Percentiles rank a stretch among this genome's conserved stretches.
phyloP scores from a whole-genome alignment of 2,113 vertebrate species.

The Arenaria interpres region DNA sequence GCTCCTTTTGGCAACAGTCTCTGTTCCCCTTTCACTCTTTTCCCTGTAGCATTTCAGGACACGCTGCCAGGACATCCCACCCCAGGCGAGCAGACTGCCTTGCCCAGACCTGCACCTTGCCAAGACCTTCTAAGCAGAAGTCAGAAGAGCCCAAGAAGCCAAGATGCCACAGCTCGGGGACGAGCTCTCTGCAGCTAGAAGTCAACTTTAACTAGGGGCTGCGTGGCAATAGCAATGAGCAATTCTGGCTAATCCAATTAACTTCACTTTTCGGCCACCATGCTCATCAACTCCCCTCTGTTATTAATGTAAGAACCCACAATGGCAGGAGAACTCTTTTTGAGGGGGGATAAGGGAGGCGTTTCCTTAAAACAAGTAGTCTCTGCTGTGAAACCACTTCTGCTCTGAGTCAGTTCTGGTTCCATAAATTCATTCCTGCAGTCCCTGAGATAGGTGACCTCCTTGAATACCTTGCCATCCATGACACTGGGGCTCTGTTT shows the following conservation, averaged over 20 bases:
- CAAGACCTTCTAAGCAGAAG: not conserved
- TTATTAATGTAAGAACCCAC: not conserved
- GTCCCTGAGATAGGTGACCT: not conserved
- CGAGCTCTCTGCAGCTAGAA: not conserved
- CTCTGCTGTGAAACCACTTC: not conserved
- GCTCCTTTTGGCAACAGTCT: not conserved
- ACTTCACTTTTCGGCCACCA: not conserved
- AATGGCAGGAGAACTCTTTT: not conserved
- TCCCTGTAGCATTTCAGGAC: not conserved
- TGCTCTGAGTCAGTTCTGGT: not conserved
- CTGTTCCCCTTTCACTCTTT: not conserved
- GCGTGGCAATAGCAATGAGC: not conserved
- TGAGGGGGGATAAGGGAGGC: fast-evolving
- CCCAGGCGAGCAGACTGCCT: not conserved
- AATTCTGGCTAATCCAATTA: not conserved
- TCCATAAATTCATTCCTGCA: not conserved
- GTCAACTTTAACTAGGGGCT: not conserved
- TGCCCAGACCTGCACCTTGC: not conserved
- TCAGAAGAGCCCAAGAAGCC: not conserved
- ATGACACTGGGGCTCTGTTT: not conserved
- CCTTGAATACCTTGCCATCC: fast-evolving
- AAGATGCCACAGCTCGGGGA: not conserved
- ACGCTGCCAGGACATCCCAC: not conserved
- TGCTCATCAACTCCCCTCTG: not conserved
- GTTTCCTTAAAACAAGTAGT: not conserved